Percentiles rank a stretch among this genome's conserved stretches.
Conservation (phyloP, 2,888 invertebrate genomes). For the Penaeus monodon region DNA sequence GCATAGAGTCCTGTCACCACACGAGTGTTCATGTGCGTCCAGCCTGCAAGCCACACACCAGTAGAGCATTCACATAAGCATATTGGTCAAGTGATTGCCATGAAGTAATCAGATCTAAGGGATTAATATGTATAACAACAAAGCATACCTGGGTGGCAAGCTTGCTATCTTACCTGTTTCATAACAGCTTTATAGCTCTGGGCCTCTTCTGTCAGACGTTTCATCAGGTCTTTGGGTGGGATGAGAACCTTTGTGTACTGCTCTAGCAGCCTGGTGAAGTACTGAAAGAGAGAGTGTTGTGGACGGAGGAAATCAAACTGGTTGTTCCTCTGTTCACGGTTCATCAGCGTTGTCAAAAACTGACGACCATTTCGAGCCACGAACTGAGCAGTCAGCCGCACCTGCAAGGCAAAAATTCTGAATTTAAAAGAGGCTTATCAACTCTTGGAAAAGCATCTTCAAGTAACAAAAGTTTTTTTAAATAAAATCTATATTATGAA, state of each 20-base stretch:
- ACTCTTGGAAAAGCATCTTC: not conserved
- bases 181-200: conserved; percentile 78
- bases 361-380: conserved; percentile 98
- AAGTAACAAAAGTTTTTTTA: not conserved
- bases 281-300: conserved; percentile 97
- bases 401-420: conserved; percentile 38
- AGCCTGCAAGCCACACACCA: no score
- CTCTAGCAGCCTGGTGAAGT: conserved; percentile 96
- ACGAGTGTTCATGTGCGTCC: no score
- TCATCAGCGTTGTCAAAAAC: conserved; percentile 98
- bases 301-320: conserved; percentile 99
- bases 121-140: no score
- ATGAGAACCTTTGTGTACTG: conserved; percentile 98
- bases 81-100: no score
- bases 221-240: conserved; percentile 91
- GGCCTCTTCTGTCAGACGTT: conserved; percentile 82
- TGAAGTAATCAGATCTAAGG: no score
- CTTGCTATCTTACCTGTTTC: conserved; percentile 76
- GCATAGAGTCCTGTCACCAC: no score
- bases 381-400: conserved; percentile 91
- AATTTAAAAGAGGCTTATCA: conserved; percentile 12
- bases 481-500: no score
- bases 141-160: not conserved
- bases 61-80: no score
- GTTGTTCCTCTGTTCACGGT: conserved; percentile 95